Conservation (phyloP, 2,888 invertebrate genomes). For the Caprella mutica region DNA sequence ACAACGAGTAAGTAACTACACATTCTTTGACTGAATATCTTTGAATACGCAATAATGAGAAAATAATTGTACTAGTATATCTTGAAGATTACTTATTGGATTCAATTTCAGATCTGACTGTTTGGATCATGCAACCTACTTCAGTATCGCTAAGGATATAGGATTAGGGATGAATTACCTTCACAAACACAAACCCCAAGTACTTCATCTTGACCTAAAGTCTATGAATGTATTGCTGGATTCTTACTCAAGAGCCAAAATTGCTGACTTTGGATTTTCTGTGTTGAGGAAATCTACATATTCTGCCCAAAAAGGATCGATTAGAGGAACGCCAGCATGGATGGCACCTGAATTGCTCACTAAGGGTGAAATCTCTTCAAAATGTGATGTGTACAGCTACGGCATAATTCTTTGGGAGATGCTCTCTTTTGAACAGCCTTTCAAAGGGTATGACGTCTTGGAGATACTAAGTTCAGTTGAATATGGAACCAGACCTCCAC, state of each 20-base stretch:
- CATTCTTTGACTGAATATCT: background rate
- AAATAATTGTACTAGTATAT: no score
- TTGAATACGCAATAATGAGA: no score
- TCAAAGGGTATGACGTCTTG: conserved; percentile 29
- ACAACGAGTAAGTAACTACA: conserved; percentile 16
- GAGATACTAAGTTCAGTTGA: conserved; percentile 32
- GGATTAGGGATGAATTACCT: conserved; percentile 33
- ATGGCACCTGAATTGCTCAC: conserved; percentile 31
- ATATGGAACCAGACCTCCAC: conserved; percentile 22
- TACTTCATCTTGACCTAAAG: conserved; percentile 30
- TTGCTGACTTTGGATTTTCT: conserved; percentile 32
- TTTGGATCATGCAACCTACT: conserved; percentile 30
- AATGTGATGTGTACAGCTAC: conserved; percentile 33
- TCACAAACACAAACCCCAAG: conserved; percentile 31
- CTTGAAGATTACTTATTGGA: background rate
- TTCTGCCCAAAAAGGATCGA: conserved; percentile 24
- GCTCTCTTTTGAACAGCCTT: conserved; percentile 27
- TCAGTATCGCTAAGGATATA: conserved; percentile 27
- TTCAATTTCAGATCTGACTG: conserved; percentile 12
- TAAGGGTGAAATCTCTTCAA: conserved; percentile 28
- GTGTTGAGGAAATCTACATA: conserved; percentile 26
- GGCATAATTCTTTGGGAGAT: conserved; percentile 33
- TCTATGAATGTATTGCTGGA: conserved; percentile 33
- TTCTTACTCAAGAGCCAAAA: conserved; percentile 25
- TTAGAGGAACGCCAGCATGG: conserved; percentile 32